Evolutionary conservation across 2,113 vertebrate species (phyloP).

Genomic region (Calidris pugnax): DNA sequence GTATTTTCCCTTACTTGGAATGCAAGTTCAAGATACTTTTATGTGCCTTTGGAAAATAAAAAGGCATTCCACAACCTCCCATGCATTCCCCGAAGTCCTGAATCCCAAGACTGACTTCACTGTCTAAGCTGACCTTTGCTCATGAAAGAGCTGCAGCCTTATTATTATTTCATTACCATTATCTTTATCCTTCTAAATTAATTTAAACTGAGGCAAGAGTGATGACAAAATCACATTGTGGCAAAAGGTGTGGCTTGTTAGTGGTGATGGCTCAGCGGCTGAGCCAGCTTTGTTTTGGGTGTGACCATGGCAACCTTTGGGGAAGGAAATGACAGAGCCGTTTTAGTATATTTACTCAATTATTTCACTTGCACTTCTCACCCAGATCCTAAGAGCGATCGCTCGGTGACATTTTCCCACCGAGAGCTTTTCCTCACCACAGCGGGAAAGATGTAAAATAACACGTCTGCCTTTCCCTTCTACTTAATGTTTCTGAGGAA

Average conservation of each 20-base stretch:
- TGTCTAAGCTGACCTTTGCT: not conserved
- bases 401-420: slow-evolving; percentile 3
- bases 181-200: not conserved
- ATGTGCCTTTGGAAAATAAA: not conserved
- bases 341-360: slow-evolving; percentile 26
- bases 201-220: not conserved
- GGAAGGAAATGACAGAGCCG: slow-evolving; percentile 24
- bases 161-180: not conserved
- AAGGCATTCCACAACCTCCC: not conserved
- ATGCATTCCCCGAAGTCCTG: not conserved
- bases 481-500: not conserved
- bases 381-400: not conserved
- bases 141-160: not conserved
- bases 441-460: slow-evolving; percentile 19
- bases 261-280: not conserved
- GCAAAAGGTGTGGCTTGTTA: not conserved
- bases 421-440: not conserved
- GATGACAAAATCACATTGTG: not conserved
- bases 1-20: slow-evolving; percentile 18
- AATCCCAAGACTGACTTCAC: not conserved
- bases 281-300: slow-evolving; percentile 36
- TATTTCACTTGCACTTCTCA: slow-evolving; percentile 57
- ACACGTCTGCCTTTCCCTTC: not conserved
- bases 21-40: not conserved
- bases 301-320: slow-evolving; percentile 17